Base-by-base conservation (phyloP, 2,113 vertebrate species). In the Columba livia region DNA sequence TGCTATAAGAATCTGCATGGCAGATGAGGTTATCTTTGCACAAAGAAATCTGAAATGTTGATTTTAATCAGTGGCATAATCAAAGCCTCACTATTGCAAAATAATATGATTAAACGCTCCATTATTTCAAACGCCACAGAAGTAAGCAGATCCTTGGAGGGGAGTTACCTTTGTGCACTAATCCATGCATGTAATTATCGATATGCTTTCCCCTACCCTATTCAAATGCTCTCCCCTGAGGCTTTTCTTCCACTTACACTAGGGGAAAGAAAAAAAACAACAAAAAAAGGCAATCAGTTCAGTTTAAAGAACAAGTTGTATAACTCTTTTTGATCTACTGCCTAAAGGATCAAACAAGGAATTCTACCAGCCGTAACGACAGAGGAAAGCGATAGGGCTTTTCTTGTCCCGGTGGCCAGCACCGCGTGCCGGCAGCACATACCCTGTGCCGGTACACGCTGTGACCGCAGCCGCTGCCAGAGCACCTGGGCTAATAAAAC, bases 1-100 rank as follows among this genome's bases (percentile, higher is more conserved):
- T 53, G 48, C 62, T 21, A 10, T 23, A 86, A 24, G 70, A 86
- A 86, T 79, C 54, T 79, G 80, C 79, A 79, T 47, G 80, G 60
- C 40, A 84, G 73, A 92, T 58, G 86, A 96, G 77, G 88, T 58
- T 84, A 90, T 54, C 88, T 66, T 44, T 4, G 2, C 53, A 75
- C 80, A 92, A 93, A 84, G 66, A 80, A 92, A 95, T 50, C 77
- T 36, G 66, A 54, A 86, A 95, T 92, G 90, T 67, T 93, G 53
- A 79, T 90, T 96, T 92, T 92, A 93, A 95, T 96, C 96, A 93
- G 80, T 26, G 82, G 88, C 73, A 32, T 81, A 96, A 94, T 94
- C 94, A 96, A 94, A 93, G 86, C 65, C 50, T 86, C 73, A 29
- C 77, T 94, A 96, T 87, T 90, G 90, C 83, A 94, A 95, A 96